These are phyloP conservation scores for Aspidiotus destructor DNA, from an alignment of 2,888 invertebrate genomes.

Conservation along the genomic window DNA sequence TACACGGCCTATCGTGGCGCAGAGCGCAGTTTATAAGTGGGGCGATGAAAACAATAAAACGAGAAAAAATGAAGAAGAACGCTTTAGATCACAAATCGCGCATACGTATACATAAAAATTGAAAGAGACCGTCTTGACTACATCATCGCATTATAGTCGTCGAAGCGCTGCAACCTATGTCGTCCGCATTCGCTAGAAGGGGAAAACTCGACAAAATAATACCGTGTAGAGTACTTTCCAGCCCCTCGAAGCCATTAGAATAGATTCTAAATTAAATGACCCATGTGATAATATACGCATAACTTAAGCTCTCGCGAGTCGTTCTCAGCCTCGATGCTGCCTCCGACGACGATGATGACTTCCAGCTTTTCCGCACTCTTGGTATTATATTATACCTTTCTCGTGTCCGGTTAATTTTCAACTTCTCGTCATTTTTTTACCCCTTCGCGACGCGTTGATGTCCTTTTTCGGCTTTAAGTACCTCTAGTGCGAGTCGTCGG, in stretches of 20 bases:
- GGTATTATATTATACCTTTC: neutral
- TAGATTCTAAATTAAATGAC: slow-evolving; percentile 30
- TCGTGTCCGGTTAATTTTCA: slow-evolving; percentile 1
- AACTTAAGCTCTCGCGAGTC: slow-evolving; percentile 7
- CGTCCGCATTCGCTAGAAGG: neutral
- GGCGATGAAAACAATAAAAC: slow-evolving; percentile 25
- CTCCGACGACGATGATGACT: neutral
- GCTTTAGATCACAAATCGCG: neutral
- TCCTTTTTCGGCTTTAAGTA: no score
- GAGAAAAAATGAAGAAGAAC: slow-evolving; percentile 6
- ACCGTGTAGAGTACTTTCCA: slow-evolving; percentile 14
- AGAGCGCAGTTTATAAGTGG: neutral
- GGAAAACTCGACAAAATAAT: slow-evolving; percentile 23
- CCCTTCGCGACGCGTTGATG: neutral
- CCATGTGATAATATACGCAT: slow-evolving; percentile 30
- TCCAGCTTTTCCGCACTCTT: neutral
- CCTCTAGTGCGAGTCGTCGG: no score
- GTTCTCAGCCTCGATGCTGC: neutral
- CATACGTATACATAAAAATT: slow-evolving; percentile 12
- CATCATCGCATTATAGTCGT: slow-evolving; percentile 5
- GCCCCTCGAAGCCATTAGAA: slow-evolving; percentile 28
- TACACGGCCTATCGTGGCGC: neutral
- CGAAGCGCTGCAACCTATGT: slow-evolving; percentile 17
- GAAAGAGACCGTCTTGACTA: slow-evolving; percentile 13
- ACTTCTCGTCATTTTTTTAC: neutral